Base-by-base conservation (phyloP, 2,888 invertebrate species). In the Nebria brevicollis region DNA sequence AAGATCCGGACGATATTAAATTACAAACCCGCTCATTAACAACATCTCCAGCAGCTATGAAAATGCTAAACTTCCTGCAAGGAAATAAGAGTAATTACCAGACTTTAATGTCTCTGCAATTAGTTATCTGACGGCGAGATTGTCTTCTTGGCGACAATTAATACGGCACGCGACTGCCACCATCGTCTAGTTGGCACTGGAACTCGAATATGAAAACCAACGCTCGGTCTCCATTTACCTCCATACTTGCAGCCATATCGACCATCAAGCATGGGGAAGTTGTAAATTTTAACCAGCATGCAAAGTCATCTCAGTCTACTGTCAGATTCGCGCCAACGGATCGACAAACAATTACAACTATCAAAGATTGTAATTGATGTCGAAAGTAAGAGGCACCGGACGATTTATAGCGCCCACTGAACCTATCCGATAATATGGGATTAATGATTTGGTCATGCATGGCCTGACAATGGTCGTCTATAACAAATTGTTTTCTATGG, bases 281-380 rank as follows among this genome's bases (percentile, higher is more conserved):
- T 83, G 84, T 85, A 85, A 85, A 85, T 85, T 83, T 82, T 80
- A 34, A 41, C 85, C 85, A 85, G 84, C 85, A 85, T 84, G 85
- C 85, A 85, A 84, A 84, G 85, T 85, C 54, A 13, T 54, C 54
- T 54, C 4, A 54, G 4, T 8, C 65, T 10, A 11, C 75, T 72
- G 81, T 68, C 75, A 72, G 76, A 76, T 74, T 79, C 81, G 74
- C 78, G 66, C 78, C 66, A 74, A 15, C 75, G 81, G 76, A 86
- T 86, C 86, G 86, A 86, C 86, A 87, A 87, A 87, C 86, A 87
- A 87, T 87, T 87, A 87, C 85, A 86, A 85, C 86, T 85, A 86
- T 86, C 86, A 85, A 86, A 86, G 81, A 85, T 86, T 85, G 86
- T 87, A 87, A 87, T 88, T 87, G 86, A 86, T 87, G 86, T 85